Evolutionary conservation across 2,113 vertebrate species (phyloP).

Genomic region (Chionodraco myersi): DNA sequence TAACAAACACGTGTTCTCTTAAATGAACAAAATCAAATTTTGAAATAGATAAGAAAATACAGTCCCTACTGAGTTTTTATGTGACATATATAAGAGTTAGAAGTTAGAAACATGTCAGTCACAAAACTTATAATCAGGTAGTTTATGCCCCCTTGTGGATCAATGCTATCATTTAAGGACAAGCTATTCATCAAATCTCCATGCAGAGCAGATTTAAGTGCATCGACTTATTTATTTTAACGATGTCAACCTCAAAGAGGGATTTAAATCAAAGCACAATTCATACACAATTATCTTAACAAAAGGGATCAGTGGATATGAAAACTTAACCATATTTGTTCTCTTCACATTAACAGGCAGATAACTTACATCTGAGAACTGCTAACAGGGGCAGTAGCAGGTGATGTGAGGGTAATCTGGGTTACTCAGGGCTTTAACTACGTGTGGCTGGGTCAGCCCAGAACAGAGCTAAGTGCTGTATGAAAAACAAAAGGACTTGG

Average conservation of each 20-base stretch:
- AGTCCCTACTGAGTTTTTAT: too few species aligned
- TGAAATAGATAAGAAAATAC: too few species aligned
- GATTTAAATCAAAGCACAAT: not conserved
- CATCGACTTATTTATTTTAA: not conserved
- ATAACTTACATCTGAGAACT: too few species aligned
- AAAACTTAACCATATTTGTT: not conserved
- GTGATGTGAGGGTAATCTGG: too few species aligned
- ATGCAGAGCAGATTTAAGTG: not conserved
- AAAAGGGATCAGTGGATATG: not conserved
- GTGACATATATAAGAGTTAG: too few species aligned
- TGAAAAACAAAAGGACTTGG: not conserved
- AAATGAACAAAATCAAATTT: too few species aligned
- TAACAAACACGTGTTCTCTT: too few species aligned
- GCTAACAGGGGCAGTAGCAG: too few species aligned
- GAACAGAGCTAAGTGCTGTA: slow-evolving; percentile 23
- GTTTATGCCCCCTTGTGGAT: too few species aligned
- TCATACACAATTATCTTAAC: not conserved
- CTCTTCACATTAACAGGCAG: not conserved
- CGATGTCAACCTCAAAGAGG: not conserved
- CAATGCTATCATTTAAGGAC: too few species aligned
- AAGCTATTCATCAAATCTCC: not conserved
- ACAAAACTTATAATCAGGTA: too few species aligned
- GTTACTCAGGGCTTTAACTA: not conserved
- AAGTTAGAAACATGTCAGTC: too few species aligned
- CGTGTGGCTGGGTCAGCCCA: slow-evolving; percentile 14